phyloP scores from a whole-genome alignment of 2,113 vertebrate species.

The Lasiurus borealis region DNA sequence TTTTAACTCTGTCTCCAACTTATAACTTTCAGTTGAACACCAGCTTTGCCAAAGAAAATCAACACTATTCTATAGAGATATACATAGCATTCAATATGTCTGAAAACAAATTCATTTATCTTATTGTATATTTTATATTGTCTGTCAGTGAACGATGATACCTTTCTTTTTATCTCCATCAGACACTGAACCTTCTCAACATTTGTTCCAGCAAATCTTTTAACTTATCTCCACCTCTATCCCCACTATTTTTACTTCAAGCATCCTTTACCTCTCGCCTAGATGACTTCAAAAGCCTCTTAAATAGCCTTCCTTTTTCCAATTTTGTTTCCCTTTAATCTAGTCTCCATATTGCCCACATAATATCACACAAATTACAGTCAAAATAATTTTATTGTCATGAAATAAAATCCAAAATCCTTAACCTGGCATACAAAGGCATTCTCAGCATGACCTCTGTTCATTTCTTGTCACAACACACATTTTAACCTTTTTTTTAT shows the following conservation, averaged over 20 bases:
- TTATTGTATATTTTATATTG: not conserved
- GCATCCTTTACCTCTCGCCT: not conserved
- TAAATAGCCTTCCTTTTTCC: not conserved
- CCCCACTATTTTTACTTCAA: not conserved
- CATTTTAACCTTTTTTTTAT: not conserved
- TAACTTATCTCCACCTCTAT: not conserved
- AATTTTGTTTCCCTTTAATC: not conserved
- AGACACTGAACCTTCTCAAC: not conserved
- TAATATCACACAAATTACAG: not conserved
- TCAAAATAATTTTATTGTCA: not conserved
- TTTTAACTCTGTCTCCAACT: not conserved
- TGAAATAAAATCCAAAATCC: not conserved
- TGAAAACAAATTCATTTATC: constrained; percentile 24
- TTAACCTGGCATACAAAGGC: not conserved
- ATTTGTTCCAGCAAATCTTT: not conserved
- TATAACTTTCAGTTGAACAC: not conserved
- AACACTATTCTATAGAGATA: not conserved
- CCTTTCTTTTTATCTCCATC: not conserved
- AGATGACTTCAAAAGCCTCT: not conserved
- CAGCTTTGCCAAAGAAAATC: not conserved
- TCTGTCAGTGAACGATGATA: not conserved
- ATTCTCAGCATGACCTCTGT: not conserved
- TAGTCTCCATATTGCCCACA: not conserved
- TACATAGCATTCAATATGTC: not conserved
- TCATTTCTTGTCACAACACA: not conserved